Evolutionary conservation across 2,888 invertebrate genomes (phyloP), one percentile per base, ranked within the genome.

Genomic region (Dryocosmus kuriphilus): DNA sequence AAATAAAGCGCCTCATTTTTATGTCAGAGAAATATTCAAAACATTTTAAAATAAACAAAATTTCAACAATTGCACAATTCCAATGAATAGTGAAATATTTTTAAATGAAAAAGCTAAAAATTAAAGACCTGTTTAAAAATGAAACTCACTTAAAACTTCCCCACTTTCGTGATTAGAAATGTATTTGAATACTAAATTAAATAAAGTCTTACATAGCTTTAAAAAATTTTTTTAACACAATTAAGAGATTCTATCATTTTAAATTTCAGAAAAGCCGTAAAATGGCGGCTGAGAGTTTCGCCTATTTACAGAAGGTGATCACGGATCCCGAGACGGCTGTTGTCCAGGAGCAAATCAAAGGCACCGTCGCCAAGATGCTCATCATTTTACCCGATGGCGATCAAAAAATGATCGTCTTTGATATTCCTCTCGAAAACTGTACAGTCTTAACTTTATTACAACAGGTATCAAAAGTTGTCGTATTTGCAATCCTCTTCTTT

Each of bases 381-480:
- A 96, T 96, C 57, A 94, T 96, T 83, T 92, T 96, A 76, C 94
- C 94, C 85, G 95, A 94, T 82, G 96, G 96, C 19, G 96, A 96
- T 91, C 96, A 96, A 90, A 94, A 96, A 88, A 92, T 96, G 80
- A 96, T 96, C 75, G 96, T 96, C 16, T 96, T 96, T 89, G 96
- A 96, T 77, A 92, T 96, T 85, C 96, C 96, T 9, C 95, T 95
- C 87, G 96, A 96, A 90, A 95, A 95, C 82, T 96, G 96, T 91
- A 96, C 96, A 0, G 95, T 96, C 76, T 95, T 96, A 90, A 96
- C 96, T 92, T 94, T 96, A 83, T 92, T 96, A 79, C 96, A 96
- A 89, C 96, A 96, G 93, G 95, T 95, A 85, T 90, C 78, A 2
- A 27, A 7, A n/a, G 57, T 51, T 71, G 27, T 51, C 9, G 3